Conservation (phyloP, 1,140 invertebrate genomes). For the Panulirus ornatus region DNA sequence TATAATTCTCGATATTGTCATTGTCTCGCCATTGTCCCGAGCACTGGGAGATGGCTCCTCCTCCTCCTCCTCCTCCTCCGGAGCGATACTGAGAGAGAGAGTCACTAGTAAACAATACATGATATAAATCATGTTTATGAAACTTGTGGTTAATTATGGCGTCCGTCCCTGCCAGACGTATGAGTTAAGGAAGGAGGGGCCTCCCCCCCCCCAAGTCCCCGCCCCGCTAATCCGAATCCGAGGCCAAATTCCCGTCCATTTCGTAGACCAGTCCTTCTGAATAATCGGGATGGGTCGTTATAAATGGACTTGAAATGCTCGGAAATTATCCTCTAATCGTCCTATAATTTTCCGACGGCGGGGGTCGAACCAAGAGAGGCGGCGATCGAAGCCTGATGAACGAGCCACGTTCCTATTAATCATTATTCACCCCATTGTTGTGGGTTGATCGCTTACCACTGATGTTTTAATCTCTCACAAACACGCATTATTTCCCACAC, state of each 20-base stretch:
- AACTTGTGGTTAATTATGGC: conserved; percentile 61
- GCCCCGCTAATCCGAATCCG: conserved; percentile 21
- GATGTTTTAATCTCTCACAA: conserved; percentile 18
- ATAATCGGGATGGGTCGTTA: conserved; percentile 3
- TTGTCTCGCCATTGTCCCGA: too few relatives aligned
- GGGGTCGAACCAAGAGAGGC: conserved; percentile 38
- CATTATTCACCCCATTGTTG: conserved; percentile 61
- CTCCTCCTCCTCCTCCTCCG: too few relatives aligned
- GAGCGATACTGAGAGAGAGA: too few relatives aligned
- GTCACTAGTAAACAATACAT: conserved; percentile 55
- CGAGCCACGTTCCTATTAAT: conserved; percentile 58
- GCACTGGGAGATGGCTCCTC: too few relatives aligned
- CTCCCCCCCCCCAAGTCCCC: too few relatives aligned
- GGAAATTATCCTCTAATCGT: conserved; percentile 52
- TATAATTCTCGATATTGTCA: too few relatives aligned
- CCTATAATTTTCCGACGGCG: conserved; percentile 58
- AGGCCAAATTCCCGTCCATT: neutral
- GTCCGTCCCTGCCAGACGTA: conserved; percentile 53
- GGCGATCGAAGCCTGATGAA: conserved; percentile 24
- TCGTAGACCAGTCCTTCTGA: neutral
- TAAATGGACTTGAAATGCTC: conserved; percentile 29
- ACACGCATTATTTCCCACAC: neutral
- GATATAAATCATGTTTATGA: conserved; percentile 63
- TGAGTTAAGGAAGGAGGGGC: conserved; percentile 3
- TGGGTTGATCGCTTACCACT: conserved; percentile 27